Evolutionary conservation across 2,888 invertebrate genomes (phyloP), one percentile per base, ranked within the genome.

Genomic region (Caenorhabditis panamensis): DNA sequence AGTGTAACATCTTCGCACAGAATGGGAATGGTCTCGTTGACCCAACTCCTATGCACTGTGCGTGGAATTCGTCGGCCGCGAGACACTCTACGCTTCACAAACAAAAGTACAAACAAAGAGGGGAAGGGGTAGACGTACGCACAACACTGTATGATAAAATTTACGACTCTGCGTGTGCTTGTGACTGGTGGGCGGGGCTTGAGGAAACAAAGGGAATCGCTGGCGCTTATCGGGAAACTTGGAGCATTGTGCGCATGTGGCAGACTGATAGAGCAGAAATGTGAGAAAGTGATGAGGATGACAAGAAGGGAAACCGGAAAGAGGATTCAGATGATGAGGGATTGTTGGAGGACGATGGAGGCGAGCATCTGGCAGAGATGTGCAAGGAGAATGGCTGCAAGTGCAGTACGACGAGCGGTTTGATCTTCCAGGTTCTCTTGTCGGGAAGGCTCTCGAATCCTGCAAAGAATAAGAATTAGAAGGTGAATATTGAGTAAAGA

Each of bases 321-420:
- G 4, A 37, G 37, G 22, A 51, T 59, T 71, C 77, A 78, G 41
- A 86, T 83, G 22, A 82, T 82, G 16, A 83, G 75, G 0, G 95
- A 94, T 91, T 98, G 97, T 92, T 98, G 97, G 91, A 96, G 95
- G 82, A 96, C 95, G 72, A 98, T 93, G 16, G 97, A 96, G 0
- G 97, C 95, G 78, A 98, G 92, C 92, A 97, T 97, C 91, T 96
- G 96, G 0, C 96, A 93, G 95, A 98, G 96, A 91, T 98, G 97
- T 90, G 96, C 96, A 79, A 97, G 92, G 56, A 98, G 92, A 6
- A 98, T 95, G 1, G 96, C 96, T 89, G 95, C 95, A 16, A 82
- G 71, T 8, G 84, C 85, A 8, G 82, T 77, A 13, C 82, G 82
- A 82, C 92, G 91, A 0, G 86, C 83, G 36, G 86, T 82, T 44